Percentiles rank a stretch among this genome's conserved stretches.
Conservation (phyloP, 2,797 vertebrate genomes). For the Pseudocheirus occidentalis region DNA sequence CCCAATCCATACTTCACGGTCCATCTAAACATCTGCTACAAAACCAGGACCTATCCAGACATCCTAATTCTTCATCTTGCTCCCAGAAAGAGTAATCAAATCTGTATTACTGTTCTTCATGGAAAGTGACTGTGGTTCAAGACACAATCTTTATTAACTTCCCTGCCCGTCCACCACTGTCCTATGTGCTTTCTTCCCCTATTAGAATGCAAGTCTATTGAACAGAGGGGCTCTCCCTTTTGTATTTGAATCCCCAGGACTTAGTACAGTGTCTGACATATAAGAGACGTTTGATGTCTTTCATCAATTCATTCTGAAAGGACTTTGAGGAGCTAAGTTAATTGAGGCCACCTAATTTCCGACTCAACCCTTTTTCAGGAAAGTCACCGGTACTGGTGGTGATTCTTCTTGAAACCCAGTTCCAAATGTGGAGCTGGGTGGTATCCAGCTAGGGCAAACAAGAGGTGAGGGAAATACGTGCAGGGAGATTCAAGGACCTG, state of each 20-base stretch:
- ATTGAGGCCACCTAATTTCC: neutral
- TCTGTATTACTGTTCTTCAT: neutral
- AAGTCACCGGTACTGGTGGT: too few relatives aligned
- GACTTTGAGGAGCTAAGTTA: neutral
- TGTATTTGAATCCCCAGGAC: neutral
- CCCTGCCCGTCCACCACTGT: neutral
- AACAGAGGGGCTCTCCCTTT: neutral
- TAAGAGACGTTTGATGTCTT: neutral
- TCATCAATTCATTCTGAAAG: neutral
- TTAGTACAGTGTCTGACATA: neutral
- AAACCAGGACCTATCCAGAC: neutral
- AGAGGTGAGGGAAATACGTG: neutral
- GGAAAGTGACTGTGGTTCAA: neutral
- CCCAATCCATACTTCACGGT: neutral
- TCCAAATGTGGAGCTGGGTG: neutral
- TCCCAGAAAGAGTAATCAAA: neutral
- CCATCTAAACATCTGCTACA: neutral
- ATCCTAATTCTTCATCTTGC: neutral
- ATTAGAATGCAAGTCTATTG: neutral
- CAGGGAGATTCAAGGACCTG: neutral
- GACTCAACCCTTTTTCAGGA: too few relatives aligned
- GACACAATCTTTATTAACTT: neutral
- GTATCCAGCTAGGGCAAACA: neutral
- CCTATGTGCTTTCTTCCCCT: neutral
- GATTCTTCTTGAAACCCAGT: neutral